Percentiles rank a stretch among this genome's conserved stretches.
Conservation (phyloP, 2,888 invertebrate genomes). For the Hyles lineata region DNA sequence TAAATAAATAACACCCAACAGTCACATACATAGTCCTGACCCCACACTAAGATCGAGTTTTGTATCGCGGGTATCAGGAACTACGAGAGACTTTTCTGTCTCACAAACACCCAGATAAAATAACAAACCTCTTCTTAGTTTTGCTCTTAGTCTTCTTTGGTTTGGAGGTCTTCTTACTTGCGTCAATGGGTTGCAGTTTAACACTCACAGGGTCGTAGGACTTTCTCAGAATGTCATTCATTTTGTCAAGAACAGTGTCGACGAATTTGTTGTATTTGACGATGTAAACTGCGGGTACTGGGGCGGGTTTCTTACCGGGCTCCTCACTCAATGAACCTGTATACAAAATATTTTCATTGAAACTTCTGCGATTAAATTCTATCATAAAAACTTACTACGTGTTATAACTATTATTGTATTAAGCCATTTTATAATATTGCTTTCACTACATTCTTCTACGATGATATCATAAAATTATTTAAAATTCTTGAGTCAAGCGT, state of each 20-base stretch:
- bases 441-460: too few species aligned
- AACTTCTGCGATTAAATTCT: background rate
- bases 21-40: too few species aligned
- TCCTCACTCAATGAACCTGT: slow-evolving; percentile 80
- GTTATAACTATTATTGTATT: too few species aligned
- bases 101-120: background rate
- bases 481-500: too few species aligned
- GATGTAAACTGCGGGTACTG: slow-evolving; percentile 89
- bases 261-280: slow-evolving; percentile 94
- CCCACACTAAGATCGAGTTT: too few species aligned
- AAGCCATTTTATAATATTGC: too few species aligned
- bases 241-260: slow-evolving; percentile 91
- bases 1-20: too few species aligned
- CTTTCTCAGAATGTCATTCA: slow-evolving; percentile 91
- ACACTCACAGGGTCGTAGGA: slow-evolving; percentile 95
- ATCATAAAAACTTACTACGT: background rate
- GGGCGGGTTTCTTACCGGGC: slow-evolving; percentile 62
- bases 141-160: slow-evolving; percentile 78
- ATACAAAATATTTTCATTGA: slow-evolving; percentile 35
- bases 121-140: slow-evolving; percentile 67
- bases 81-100: background rate
- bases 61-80: too few species aligned
- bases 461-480: too few species aligned
- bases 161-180: slow-evolving; percentile 81
- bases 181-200: slow-evolving; percentile 85